Evolutionary conservation across 2,888 invertebrate genomes (phyloP), one percentile per base, ranked within the genome.

Genomic region (Dasypogon diadema): DNA sequence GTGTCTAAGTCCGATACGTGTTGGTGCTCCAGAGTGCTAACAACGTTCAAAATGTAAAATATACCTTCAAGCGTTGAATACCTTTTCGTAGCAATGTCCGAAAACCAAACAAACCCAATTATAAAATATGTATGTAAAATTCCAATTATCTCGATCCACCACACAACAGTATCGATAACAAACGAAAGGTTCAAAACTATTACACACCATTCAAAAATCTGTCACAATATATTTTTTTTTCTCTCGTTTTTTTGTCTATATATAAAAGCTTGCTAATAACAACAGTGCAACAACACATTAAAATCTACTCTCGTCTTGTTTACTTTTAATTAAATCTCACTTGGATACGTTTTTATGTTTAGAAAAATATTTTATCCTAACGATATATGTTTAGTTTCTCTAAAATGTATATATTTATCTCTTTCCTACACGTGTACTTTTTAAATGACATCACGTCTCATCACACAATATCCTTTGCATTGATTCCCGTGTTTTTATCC

Each of bases 231-330:
- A 8, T 34, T 8, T 37, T 30, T 60, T 18, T 26, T 34, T 37
- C n/a, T 58, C 30, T 37, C 34, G 16, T 60, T 34, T 60, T 34
- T 37, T 14, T 34, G 37, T 60, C 2, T 42, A 42, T 37, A 26
- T 60, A 60, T 60, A 60, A 60, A 60, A 60, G 14, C 60, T 34
- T 60, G 37, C 60, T 60, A 37, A 60, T 37, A 60, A 60, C 34
- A 60, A 60, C 37, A 18, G 60, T 60, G 60, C 60, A 60, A 60
- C 60, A 60, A 60, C 60, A 60, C 60, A 34, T 60, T 34, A 60
- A 60, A 60, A 34, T 37, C 60, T 60, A 37, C 60, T 37, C 21
- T 60, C 60, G 60, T 18, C 60, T 60, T 42, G 37, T 12, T 37
- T 60, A 60, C 18, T 37, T 37, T 58, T 37, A 37, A 34, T 60